Percentiles rank a stretch among this genome's conserved stretches.
Conservation (phyloP, 2,797 vertebrate species). For the Sebastes matsubarae region DNA sequence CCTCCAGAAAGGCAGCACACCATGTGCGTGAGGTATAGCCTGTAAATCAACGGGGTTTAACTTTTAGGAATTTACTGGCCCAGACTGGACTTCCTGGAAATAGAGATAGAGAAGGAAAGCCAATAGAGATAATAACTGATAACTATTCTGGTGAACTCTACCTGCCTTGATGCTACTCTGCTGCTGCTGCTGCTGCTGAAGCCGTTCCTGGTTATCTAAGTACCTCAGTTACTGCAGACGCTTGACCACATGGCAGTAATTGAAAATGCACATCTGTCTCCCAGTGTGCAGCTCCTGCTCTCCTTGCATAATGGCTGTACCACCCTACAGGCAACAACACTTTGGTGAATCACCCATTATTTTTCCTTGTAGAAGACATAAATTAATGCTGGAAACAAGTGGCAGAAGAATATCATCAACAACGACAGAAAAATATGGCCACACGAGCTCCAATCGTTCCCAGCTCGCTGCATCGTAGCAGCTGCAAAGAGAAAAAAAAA, state of each 20-base stretch:
- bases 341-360: conserved; percentile 32
- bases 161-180: conserved; percentile 6
- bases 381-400: conserved; percentile 33
- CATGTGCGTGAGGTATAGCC: conserved; percentile 56
- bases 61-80: conserved; percentile 72
- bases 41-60: conserved; percentile 72
- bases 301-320: not conserved
- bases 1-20: conserved; percentile 70
- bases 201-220: not conserved
- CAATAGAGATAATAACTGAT: conserved; percentile 44
- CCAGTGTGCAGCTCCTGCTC: not conserved
- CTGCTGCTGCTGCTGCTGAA: not conserved
- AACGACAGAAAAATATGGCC: conserved; percentile 32
- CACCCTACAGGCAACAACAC: conserved; percentile 31
- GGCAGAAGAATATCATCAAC: conserved; percentile 18
- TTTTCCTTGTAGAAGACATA: conserved; percentile 27
- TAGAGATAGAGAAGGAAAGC: conserved; percentile 43
- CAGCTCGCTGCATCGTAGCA: conserved; percentile 40
- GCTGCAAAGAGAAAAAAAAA: conserved; percentile 53
- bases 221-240: not conserved
- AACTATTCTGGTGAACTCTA: conserved; percentile 14
- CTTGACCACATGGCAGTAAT: conserved; percentile 37
- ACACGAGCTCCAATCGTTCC: conserved; percentile 34
- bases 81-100: conserved; percentile 67
- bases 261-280: conserved; percentile 37